Evolutionary conservation across 2,113 vertebrate species (phyloP).

Genomic region (Lasiurus borealis): DNA sequence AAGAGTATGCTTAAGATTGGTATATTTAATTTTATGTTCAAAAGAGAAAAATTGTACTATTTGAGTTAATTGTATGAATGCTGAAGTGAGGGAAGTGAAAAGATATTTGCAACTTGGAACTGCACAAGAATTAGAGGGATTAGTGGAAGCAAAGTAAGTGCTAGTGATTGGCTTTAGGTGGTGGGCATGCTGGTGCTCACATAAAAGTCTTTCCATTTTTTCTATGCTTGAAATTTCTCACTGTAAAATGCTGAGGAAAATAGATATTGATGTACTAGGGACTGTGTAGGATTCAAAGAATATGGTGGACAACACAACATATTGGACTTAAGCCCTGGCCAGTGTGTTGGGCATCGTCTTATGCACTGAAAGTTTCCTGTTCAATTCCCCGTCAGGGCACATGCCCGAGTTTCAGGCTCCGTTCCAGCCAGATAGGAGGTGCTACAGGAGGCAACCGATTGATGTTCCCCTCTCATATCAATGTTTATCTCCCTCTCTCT

Average conservation of each 20-base stretch:
- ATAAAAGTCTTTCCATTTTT: conserved; percentile 13
- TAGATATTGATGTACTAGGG: background rate
- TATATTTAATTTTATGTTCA: background rate
- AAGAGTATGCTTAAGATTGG: background rate
- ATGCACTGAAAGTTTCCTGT: no score
- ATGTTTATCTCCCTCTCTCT: no score
- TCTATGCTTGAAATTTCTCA: background rate
- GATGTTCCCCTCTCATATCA: no score
- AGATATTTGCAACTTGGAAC: background rate
- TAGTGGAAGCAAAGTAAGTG: background rate
- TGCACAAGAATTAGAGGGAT: background rate
- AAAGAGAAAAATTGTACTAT: background rate
- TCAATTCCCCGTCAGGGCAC: no score
- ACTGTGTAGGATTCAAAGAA: background rate
- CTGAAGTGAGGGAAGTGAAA: conserved; percentile 1
- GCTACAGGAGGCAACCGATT: no score
- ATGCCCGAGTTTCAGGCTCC: no score
- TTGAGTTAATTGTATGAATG: background rate
- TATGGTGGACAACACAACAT: background rate
- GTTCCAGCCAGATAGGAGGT: no score
- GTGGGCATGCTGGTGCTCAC: background rate
- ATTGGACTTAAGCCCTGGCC: no score
- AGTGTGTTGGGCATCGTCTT: no score
- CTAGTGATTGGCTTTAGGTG: background rate
- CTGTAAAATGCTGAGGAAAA: conserved; percentile 12